Base-by-base conservation (phyloP, 2,797 vertebrate species). In the Hyperoplus lanceolatus region DNA sequence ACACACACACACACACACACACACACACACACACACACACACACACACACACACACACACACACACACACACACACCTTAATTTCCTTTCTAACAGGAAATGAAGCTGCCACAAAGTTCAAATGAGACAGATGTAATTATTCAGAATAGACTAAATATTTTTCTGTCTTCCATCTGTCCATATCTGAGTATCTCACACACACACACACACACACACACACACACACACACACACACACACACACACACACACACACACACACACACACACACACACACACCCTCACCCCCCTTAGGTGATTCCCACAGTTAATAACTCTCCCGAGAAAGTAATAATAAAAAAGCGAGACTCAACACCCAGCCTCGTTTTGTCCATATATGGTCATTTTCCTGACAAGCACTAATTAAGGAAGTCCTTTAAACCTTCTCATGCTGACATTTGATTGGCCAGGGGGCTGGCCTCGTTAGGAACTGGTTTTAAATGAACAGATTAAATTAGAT, bases 401-500 rank as follows among this genome's bases (percentile, higher is more conserved):
- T 91, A 93, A 92, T 93, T 94, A 93, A 93, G 71, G 57, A 80
- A 85, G 87, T 90, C 88, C 82, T 87, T 84, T 75, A 73, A 72
- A 76, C 81, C 67, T 68, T 79, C 79, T 60, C 72, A 70, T 82
- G 6, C 81, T 93, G 92, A 92, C 92, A 92, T 89, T 77, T 90
- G 88, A 93, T 91, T 92, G 90, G 91, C 90, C 89, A 74, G 87
- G 87, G 89, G 86, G 64, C 72, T 86, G 93, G 89, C 86, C 91
- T 90, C 72, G 85, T 90, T 93, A 87, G 85, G 62, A 73, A 76
- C 45, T 39, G 59, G 29, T 83, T 90, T 93, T 93, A 94, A 93
- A 92, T 92, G 89, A 94, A 93, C 90, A 90, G 86, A 89, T 90
- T 84, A 89, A 93, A 94, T 92, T 91, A 92, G 88, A 88, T 86